A percentile compares a stretch with the other conserved stretches of the same genome.
These are phyloP conservation scores for Sciurus vulgaris DNA, from an alignment of 2,797 vertebrate genomes.

Conservation along the genomic window DNA sequence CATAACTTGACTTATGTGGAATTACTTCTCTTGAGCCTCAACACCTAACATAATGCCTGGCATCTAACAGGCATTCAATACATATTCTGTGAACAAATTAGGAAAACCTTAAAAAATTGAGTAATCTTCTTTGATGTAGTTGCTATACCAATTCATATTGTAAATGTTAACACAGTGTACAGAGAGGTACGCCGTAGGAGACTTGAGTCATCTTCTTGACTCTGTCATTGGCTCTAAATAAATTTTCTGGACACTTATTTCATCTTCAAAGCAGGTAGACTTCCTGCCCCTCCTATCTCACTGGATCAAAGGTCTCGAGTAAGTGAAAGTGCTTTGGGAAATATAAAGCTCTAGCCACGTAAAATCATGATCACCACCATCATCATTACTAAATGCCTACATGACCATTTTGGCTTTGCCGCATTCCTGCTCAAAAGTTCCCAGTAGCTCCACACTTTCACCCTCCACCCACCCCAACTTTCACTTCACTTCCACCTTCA, in stretches of 20 bases:
- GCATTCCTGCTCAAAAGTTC: neutral
- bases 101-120: constrained; percentile 47
- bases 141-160: neutral
- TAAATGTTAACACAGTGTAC: neutral
- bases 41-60: neutral
- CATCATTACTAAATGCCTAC: neutral
- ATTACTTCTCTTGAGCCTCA: constrained; percentile 27
- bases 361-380: neutral
- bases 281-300: neutral
- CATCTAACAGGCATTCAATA: neutral
- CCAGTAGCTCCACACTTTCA: neutral
- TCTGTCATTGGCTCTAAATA: neutral
- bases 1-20: constrained; percentile 8
- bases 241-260: neutral
- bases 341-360: neutral
- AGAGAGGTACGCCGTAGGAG: neutral
- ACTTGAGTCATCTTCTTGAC: neutral
- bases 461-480: too few species aligned
- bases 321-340: constrained; percentile 6
- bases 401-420: neutral
- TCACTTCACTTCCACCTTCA: neutral
- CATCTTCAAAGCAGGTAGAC: neutral
- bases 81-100: constrained; percentile 41
- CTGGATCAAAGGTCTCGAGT: neutral
- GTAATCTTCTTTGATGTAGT: neutral